phyloP scores from a whole-genome alignment of 2,797 vertebrate species.

The Mycteria americana region DNA sequence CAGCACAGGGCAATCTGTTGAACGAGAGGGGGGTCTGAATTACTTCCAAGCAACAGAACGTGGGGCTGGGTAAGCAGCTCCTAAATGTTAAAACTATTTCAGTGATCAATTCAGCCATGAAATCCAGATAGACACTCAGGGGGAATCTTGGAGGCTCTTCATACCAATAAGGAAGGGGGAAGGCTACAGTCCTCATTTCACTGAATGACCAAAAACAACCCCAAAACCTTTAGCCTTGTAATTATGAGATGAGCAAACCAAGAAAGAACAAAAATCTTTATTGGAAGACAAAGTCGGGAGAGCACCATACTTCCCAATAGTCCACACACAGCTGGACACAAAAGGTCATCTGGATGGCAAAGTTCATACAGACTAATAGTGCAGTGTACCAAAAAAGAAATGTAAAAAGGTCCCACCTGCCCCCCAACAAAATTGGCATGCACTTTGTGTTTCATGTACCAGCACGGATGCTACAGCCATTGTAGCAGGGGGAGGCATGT shows the following conservation, averaged over 20 bases:
- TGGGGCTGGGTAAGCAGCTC: not conserved
- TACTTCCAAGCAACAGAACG: not conserved
- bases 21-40: not conserved
- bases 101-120: not conserved
- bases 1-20: not conserved
- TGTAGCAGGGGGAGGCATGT: not conserved
- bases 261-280: not conserved
- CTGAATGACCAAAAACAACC: not conserved
- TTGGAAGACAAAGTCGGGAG: not conserved
- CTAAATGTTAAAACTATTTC: not conserved
- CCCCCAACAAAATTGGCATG: too few species aligned
- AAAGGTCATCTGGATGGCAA: not conserved
- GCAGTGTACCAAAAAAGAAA: not conserved
- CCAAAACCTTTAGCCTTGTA: not conserved
- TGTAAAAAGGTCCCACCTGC: rapidly evolving
- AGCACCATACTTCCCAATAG: not conserved
- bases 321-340: not conserved
- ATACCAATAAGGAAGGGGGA: not conserved
- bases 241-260: not conserved
- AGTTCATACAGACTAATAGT: not conserved
- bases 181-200: not conserved
- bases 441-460: rapidly evolving
- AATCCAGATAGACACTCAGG: not conserved
- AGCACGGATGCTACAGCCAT: not conserved
- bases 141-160: not conserved